phyloP scores from a whole-genome alignment of 2,888 invertebrate genomes.

The Drepanosiphum platanoidis region DNA sequence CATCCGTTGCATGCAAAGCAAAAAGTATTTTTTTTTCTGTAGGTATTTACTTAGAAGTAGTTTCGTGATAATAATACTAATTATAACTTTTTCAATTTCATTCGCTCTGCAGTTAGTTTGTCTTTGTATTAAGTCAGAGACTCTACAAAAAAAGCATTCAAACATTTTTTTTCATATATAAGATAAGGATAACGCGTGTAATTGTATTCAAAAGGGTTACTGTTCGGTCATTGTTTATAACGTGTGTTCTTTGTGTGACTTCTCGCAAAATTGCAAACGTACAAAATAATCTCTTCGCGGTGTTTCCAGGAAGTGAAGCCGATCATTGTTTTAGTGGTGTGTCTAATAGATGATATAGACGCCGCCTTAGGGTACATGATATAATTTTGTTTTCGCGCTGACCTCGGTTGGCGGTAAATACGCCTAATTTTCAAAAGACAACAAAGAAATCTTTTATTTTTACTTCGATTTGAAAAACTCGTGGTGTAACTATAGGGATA shows the following conservation, averaged over 20 bases:
- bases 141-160: neutral
- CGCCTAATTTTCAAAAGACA: neutral
- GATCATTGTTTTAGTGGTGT: constrained; percentile 25
- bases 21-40: neutral
- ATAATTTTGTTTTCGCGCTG: constrained; percentile 6
- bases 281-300: neutral
- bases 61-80: neutral
- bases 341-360: neutral
- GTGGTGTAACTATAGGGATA: too few species aligned
- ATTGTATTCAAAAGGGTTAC: constrained; percentile 21
- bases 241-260: constrained; percentile 6
- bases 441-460: neutral
- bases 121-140: neutral
- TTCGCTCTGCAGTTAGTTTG: neutral
- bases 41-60: neutral
- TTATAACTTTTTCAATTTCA: neutral
- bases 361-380: neutral
- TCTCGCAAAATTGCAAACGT: constrained; percentile 20
- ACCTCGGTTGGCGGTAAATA: neutral
- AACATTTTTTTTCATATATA: neutral
- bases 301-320: constrained; percentile 24
- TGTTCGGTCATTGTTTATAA: constrained; percentile 21
- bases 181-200: constrained; percentile 12
- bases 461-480: neutral
- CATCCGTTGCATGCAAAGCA: neutral